These are phyloP conservation scores for Pachyuromys duprasi DNA, from an alignment of 2,797 vertebrate genomes.

Conservation along the genomic window DNA sequence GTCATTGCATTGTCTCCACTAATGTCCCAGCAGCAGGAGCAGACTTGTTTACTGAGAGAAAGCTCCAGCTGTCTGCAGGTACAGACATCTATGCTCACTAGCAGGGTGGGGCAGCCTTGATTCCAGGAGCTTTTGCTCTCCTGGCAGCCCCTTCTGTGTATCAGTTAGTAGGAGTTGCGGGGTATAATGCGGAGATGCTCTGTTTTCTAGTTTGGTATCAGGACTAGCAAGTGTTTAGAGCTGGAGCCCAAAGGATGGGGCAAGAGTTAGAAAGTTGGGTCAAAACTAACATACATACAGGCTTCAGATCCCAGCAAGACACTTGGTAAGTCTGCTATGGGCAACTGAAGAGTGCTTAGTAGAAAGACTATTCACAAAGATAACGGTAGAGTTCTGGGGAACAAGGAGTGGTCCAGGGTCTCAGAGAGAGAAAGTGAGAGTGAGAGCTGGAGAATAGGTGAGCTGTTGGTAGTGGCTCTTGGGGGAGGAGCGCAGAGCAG, in stretches of 20 bases:
- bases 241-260: not conserved
- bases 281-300: not conserved
- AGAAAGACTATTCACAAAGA: not conserved
- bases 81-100: not conserved
- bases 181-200: not conserved
- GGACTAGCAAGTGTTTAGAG: not conserved
- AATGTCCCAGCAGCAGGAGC: slow-evolving; percentile 23
- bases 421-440: not conserved
- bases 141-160: not conserved
- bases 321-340: not conserved
- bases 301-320: not conserved
- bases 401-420: too few species aligned
- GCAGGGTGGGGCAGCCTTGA: not conserved
- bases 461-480: not conserved
- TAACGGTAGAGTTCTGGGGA: not conserved
- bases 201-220: not conserved
- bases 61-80: slow-evolving; percentile 61
- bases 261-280: not conserved
- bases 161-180: not conserved
- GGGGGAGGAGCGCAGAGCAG: not conserved
- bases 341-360: not conserved
- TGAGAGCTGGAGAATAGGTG: not conserved
- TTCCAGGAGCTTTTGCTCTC: not conserved
- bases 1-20: slow-evolving; percentile 68
- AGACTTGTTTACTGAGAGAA: slow-evolving; percentile 62